Evolutionary conservation across 2,113 vertebrate species (phyloP).

Genomic region (Protomyctophum bolini): DNA sequence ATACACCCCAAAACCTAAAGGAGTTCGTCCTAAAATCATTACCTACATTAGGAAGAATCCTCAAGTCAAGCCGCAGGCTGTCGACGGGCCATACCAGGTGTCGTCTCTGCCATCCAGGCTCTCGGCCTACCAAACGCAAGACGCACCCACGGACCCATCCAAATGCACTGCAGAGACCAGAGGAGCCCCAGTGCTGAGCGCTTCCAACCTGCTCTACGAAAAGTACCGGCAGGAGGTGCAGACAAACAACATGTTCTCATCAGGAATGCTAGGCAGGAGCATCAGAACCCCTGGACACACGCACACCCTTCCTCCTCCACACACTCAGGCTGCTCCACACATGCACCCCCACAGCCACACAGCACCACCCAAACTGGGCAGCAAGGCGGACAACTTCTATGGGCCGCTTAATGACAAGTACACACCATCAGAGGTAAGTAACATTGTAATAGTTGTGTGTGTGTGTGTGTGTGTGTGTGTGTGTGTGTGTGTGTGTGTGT

Average conservation of each 20-base stretch:
- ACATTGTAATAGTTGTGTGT: background rate
- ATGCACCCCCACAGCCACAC: constrained; percentile 77
- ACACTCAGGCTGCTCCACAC: constrained; percentile 15
- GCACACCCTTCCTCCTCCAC: constrained; percentile 58
- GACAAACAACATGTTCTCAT: constrained; percentile 82
- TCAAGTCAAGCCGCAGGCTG: constrained; percentile 81
- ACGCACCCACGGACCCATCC: constrained; percentile 69
- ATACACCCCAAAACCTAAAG: constrained; percentile 87
- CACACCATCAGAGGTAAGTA: constrained; percentile 60
- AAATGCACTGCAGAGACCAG: constrained; percentile 70
- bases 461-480: too few relatives aligned
- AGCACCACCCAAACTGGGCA: constrained; percentile 80
- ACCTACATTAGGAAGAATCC: constrained; percentile 93
- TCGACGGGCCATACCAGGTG: constrained; percentile 82
- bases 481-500: too few relatives aligned
- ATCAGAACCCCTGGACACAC: constrained; percentile 87
- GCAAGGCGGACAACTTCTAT: constrained; percentile 82
- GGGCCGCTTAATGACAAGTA: constrained; percentile 76
- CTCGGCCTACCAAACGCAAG: constrained; percentile 73
- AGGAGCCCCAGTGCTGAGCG: constrained; percentile 72
- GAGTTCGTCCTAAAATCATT: constrained; percentile 95
- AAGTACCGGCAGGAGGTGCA: constrained; percentile 91
- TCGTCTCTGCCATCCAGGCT: constrained; percentile 83
- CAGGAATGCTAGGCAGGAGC: constrained; percentile 84
- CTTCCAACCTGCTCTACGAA: constrained; percentile 83